Evolutionary conservation across 2,797 vertebrate species (phyloP).

Genomic region (Oreochromis mossambicus): DNA sequence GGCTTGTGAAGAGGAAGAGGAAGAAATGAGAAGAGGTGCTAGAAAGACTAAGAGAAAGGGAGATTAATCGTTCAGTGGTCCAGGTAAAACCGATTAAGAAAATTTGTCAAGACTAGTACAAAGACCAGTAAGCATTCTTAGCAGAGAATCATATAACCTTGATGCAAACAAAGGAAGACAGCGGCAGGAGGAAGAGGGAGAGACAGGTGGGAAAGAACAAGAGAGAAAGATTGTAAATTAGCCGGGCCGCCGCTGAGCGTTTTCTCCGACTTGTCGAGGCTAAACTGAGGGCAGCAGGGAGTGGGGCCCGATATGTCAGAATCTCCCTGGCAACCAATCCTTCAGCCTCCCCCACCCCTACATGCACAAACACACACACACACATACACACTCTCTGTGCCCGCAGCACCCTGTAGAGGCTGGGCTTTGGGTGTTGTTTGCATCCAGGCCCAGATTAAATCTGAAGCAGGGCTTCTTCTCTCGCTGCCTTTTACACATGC

Average conservation of each 20-base stretch:
- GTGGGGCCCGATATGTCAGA: conserved; percentile 76
- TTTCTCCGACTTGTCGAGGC: conserved; percentile 77
- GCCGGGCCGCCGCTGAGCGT: conserved; percentile 53
- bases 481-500: conserved; percentile 19
- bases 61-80: not conserved
- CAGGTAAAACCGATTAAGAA: not conserved
- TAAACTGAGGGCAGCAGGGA: conserved; percentile 81
- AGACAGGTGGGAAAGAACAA: conserved; percentile 1
- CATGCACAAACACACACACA: conserved; percentile 4
- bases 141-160: not conserved
- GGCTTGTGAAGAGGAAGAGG: not conserved
- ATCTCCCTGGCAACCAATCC: conserved; percentile 78
- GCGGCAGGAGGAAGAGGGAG: not conserved
- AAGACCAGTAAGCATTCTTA: not conserved
- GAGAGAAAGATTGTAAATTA: conserved; percentile 70
- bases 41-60: not conserved
- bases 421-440: conserved; percentile 50
- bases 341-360: conserved; percentile 58
- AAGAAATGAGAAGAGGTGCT: not conserved
- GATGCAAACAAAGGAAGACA: conserved; percentile 4
- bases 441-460: conserved; percentile 68
- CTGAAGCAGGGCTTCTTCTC: conserved; percentile 26
- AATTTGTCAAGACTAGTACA: not conserved
- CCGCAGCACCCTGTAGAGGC: conserved; percentile 40
- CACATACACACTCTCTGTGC: conserved; percentile 1